Evolutionary conservation across 2,797 vertebrate species (phyloP).

Genomic region (Chanos chanos): DNA sequence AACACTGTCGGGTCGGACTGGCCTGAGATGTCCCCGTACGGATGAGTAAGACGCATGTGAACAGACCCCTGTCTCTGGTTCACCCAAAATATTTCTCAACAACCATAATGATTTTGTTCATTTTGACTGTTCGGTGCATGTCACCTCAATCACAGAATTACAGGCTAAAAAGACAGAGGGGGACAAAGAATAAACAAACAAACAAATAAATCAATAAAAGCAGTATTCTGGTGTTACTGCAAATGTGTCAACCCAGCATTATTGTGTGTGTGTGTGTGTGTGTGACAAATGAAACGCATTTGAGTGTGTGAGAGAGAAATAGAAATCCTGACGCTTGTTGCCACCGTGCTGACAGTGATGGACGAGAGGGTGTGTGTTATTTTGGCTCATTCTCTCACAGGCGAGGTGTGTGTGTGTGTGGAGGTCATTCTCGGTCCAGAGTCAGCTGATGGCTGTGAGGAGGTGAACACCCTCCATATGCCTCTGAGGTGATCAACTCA

Average conservation of each 20-base stretch:
- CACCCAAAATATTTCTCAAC: too few species aligned
- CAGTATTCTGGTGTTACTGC: background rate
- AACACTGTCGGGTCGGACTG: too few species aligned
- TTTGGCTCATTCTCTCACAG: background rate
- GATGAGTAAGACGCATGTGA: too few species aligned
- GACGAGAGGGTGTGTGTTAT: constrained; percentile 18
- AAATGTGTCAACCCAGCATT: background rate
- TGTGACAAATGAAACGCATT: too few species aligned
- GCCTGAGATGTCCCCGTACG: too few species aligned
- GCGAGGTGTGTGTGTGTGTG: background rate
- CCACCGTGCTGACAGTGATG: constrained; percentile 37
- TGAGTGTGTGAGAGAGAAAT: constrained; percentile 6
- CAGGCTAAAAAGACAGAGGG: too few species aligned
- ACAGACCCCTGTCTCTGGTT: too few species aligned
- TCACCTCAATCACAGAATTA: too few species aligned
- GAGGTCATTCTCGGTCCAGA: constrained; percentile 1
- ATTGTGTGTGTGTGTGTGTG: background rate
- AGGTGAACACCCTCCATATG: background rate
- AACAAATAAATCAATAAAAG: too few species aligned
- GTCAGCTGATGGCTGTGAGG: constrained; percentile 11
- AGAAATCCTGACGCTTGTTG: background rate
- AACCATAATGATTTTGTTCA: too few species aligned
- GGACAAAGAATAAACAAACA: too few species aligned
- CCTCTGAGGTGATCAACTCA: constrained; percentile 13
- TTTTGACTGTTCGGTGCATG: too few species aligned